Evolutionary conservation across 2,888 invertebrate genomes (phyloP).

Genomic region (Morpho deidamia): DNA sequence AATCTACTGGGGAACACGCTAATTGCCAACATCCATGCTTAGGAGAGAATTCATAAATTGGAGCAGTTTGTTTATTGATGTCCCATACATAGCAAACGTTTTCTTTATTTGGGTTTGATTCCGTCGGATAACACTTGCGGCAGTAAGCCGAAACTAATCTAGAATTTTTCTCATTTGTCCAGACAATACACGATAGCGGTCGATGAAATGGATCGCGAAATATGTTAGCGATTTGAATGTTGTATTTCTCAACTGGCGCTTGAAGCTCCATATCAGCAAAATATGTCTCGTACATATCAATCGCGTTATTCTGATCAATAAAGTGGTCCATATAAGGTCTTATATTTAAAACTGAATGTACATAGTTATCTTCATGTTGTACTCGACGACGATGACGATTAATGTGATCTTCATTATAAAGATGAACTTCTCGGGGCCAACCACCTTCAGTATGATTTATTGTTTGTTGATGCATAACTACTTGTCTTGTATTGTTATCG

Average conservation of each 20-base stretch:
- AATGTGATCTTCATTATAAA: conserved; percentile 83
- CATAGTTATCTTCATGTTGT: conserved; percentile 87
- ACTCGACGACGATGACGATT: conserved; percentile 86
- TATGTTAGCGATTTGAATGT: conserved; percentile 81
- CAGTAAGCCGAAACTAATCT: conserved; percentile 83
- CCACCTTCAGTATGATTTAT: conserved; percentile 89
- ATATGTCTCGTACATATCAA: conserved; percentile 88
- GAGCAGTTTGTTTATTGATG: conserved; percentile 60
- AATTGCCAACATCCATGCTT: conserved; percentile 57
- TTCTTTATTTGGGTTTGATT: conserved; percentile 24
- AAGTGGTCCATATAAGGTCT: conserved; percentile 80
- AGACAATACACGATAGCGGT: conserved; percentile 80
- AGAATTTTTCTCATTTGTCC: conserved; percentile 83
- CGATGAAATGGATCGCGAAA: conserved; percentile 79
- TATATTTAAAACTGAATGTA: conserved; percentile 79
- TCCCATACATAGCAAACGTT: conserved; percentile 84
- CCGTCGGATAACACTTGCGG: conserved; percentile 33
- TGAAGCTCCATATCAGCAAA: conserved; percentile 76
- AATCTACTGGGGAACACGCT: conserved; percentile 50
- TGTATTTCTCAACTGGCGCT: conserved; percentile 75
- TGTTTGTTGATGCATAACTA: conserved; percentile 78
- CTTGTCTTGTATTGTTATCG: conserved; percentile 80
- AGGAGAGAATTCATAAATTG: conserved; percentile 45
- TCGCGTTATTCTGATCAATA: conserved; percentile 87
- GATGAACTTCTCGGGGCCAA: conserved; percentile 88